A percentile compares a stretch with the other conserved stretches of the same genome.
Evolutionary conservation across 2,888 invertebrate species (phyloP).

Genomic region (Pristionchus japonicus): DNA sequence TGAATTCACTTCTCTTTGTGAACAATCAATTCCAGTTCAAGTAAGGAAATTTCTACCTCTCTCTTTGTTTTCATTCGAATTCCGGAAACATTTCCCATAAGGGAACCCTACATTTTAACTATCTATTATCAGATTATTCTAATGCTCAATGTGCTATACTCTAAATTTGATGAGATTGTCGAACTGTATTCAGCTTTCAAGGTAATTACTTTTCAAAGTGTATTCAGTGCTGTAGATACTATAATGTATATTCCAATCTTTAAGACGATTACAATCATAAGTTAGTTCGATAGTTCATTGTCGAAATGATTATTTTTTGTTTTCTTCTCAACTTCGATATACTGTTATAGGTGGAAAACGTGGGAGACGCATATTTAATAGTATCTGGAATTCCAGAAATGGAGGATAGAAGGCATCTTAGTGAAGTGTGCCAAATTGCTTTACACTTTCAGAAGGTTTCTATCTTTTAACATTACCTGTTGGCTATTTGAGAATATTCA

Average conservation of each 20-base stretch:
- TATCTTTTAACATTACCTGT: no score
- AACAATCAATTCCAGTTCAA: constrained; percentile 61
- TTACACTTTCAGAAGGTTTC: constrained; percentile 57
- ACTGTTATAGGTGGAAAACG: constrained; percentile 56
- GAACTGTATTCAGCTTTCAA: constrained; percentile 60
- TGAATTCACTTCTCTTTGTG: constrained; percentile 59
- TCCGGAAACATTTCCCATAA: constrained; percentile 12
- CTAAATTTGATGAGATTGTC: constrained; percentile 59
- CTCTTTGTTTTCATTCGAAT: no score
- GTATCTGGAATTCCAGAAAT: constrained; percentile 61
- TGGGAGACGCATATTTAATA: constrained; percentile 62
- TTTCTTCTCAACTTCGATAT: background rate
- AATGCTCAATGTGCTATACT: constrained; percentile 61
- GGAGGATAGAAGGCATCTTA: constrained; percentile 52
- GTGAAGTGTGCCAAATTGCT: constrained; percentile 56
- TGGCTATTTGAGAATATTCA: no score
- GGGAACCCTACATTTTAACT: background rate
- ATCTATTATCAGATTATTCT: constrained; percentile 58
- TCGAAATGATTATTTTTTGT: background rate
- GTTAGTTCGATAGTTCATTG: no score
- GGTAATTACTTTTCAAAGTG: constrained; percentile 26
- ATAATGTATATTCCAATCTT: background rate
- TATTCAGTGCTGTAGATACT: background rate
- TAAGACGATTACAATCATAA: background rate
- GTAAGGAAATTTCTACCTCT: no score